Evolutionary conservation across 30 jellyfish, hydroid and myxozoan species (phyloP).

Genomic region (Aurelia sp.): DNA sequence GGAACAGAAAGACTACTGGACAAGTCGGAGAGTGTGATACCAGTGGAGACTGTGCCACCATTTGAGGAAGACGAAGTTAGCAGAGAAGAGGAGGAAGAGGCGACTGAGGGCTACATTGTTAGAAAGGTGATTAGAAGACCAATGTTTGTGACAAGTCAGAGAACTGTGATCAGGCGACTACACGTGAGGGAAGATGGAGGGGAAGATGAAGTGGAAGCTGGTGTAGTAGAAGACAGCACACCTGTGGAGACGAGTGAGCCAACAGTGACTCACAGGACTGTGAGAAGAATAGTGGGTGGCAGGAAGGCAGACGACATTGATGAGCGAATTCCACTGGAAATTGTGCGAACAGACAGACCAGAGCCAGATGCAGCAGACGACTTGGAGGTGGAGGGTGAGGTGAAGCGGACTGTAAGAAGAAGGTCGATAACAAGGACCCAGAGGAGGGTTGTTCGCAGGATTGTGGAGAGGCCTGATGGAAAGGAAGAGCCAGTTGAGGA

Average conservation of each 20-base stretch:
- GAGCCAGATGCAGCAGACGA: conserved; percentile 63
- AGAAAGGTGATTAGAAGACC: conserved; percentile 75
- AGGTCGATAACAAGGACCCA: conserved; percentile 72
- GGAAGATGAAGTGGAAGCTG: conserved; percentile 43
- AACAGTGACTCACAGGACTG: conserved; percentile 60
- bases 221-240: conserved; percentile 48
- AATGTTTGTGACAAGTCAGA: conserved; percentile 72
- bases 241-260: conserved; percentile 53
- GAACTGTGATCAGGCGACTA: conserved; percentile 56
- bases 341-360: conserved; percentile 72
- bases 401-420: conserved; percentile 73
- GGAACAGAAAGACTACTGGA: neutral
- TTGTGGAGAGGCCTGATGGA: conserved; percentile 46
- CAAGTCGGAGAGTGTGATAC: conserved; percentile 7
- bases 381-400: conserved; percentile 65
- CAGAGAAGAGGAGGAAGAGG: conserved; percentile 27
- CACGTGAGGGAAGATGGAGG: conserved; percentile 37
- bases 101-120: conserved; percentile 24
- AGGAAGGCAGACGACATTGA: conserved; percentile 26
- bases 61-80: conserved; percentile 14
- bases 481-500: conserved; percentile 42
- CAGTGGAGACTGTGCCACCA: conserved; percentile 23
- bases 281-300: conserved; percentile 64
- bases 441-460: conserved; percentile 74
- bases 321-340: conserved; percentile 62